Evolutionary conservation across 2,888 invertebrate species (phyloP).

Genomic region (Mystacides longicornis): DNA sequence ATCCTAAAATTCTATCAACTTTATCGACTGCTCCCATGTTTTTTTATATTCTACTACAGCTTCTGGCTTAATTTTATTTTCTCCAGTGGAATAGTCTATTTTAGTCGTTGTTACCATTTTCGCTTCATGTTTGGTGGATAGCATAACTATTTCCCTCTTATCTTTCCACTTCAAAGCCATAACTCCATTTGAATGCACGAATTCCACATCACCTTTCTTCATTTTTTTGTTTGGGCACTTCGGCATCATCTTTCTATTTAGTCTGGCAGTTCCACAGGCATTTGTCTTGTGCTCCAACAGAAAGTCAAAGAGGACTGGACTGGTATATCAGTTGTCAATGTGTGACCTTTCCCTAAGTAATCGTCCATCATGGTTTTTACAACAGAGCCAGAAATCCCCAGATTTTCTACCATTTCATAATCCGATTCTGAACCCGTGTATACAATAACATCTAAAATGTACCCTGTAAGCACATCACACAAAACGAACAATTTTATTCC

Average conservation of each 20-base stretch:
- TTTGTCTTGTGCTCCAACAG: not conserved
- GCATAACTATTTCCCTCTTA: constrained; percentile 2
- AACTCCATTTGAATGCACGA: not conserved
- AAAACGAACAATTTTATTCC: constrained; percentile 9
- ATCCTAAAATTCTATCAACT: constrained; percentile 5
- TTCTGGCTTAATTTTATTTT: constrained; percentile 2
- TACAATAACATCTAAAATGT: constrained; percentile 7
- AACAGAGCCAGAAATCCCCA: constrained; percentile 7
- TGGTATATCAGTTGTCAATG: constrained; percentile 7
- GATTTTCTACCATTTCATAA: not conserved
- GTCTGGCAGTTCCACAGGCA: constrained; percentile 1
- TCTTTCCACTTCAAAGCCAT: constrained; percentile 3
- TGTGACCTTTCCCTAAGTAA: constrained; percentile 4
- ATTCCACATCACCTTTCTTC: constrained; percentile 2
- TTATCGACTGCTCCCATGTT: constrained; percentile 11
- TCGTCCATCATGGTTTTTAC: constrained; percentile 4
- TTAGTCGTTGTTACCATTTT: not conserved
- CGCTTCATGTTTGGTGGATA: not conserved
- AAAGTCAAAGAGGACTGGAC: not conserved
- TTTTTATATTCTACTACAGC: constrained; percentile 6
- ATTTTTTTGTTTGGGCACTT: not conserved
- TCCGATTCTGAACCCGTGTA: constrained; percentile 5
- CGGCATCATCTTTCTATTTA: not conserved
- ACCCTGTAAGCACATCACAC: constrained; percentile 6
- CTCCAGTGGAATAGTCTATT: constrained; percentile 1